phyloP scores from a whole-genome alignment of 92 coral and sea anemone genomes.

The Epizoanthus rinbou region DNA sequence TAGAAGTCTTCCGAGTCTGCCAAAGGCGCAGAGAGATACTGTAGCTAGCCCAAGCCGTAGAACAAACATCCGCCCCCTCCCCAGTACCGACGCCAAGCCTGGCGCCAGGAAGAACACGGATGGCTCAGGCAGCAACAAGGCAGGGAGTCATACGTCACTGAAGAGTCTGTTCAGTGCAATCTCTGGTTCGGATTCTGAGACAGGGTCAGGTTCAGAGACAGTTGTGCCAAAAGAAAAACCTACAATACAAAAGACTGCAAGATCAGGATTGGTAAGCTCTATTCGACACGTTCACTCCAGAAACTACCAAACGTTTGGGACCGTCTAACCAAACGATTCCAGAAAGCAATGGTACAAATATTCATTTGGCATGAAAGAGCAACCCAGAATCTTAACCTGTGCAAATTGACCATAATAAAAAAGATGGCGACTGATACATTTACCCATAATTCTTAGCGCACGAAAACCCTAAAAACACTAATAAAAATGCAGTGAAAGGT shows the following conservation, averaged over 20 bases:
- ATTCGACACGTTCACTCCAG: no score
- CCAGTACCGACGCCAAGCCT: constrained; percentile 29
- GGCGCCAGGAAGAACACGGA: constrained; percentile 33
- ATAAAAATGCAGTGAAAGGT: no score
- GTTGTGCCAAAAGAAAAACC: background rate
- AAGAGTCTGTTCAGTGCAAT: constrained; percentile 79
- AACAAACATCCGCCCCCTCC: background rate
- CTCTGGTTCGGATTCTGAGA: constrained; percentile 50
- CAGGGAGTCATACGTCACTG: constrained; percentile 43
- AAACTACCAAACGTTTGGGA: no score
- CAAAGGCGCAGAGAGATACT: constrained; percentile 43
- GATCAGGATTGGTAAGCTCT: constrained; percentile 45
- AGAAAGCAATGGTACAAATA: no score
- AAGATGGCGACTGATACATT: no score
- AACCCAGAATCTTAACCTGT: no score
- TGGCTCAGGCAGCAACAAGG: background rate
- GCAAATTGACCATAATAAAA: no score
- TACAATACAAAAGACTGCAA: background rate
- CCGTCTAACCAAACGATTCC: no score
- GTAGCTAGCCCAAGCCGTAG: background rate
- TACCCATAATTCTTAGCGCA: no score
- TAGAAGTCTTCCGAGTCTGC: constrained; percentile 58
- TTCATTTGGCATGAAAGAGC: no score
- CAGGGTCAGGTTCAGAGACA: constrained; percentile 46
- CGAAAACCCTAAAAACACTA: no score